These are phyloP conservation scores for Drosophila grimshawi DNA, from an alignment of 1,140 invertebrate genomes.

Conservation along the genomic window DNA sequence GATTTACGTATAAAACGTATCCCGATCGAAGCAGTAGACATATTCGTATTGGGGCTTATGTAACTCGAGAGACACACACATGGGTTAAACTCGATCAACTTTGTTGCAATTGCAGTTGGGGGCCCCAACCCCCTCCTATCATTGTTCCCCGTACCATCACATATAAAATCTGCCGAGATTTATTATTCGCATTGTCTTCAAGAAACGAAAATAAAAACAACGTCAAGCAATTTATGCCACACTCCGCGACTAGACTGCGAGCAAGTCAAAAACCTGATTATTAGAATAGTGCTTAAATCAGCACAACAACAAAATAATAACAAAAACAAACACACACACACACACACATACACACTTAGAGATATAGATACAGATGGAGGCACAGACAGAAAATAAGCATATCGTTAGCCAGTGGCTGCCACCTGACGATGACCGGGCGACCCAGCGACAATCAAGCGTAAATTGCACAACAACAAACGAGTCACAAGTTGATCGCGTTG, in stretches of 20 bases:
- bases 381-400: slow-evolving; percentile 27
- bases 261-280: slow-evolving; percentile 68
- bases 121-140: no score
- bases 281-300: slow-evolving; percentile 55
- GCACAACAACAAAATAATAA: slow-evolving; percentile 9
- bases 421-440: slow-evolving; percentile 40
- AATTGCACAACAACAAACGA: slow-evolving; percentile 50
- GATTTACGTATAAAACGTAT: neutral
- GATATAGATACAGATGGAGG: neutral
- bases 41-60: neutral
- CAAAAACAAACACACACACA: slow-evolving; percentile 12
- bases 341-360: neutral
- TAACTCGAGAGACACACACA: slow-evolving; percentile 3
- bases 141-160: neutral
- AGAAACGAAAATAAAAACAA: slow-evolving; percentile 13
- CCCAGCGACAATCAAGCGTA: slow-evolving; percentile 41
- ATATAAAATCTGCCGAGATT: slow-evolving; percentile 24
- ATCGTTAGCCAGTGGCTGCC: slow-evolving; percentile 29
- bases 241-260: slow-evolving; percentile 21
- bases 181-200: slow-evolving; percentile 45
- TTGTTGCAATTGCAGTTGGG: slow-evolving; percentile 12
- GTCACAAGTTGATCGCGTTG: neutral
- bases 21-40: neutral
- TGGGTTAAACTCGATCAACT: slow-evolving; percentile 28
- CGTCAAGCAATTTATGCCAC: slow-evolving; percentile 42